Evolutionary conservation across 2,113 vertebrate species (phyloP).

Genomic region (Numida meleagris): DNA sequence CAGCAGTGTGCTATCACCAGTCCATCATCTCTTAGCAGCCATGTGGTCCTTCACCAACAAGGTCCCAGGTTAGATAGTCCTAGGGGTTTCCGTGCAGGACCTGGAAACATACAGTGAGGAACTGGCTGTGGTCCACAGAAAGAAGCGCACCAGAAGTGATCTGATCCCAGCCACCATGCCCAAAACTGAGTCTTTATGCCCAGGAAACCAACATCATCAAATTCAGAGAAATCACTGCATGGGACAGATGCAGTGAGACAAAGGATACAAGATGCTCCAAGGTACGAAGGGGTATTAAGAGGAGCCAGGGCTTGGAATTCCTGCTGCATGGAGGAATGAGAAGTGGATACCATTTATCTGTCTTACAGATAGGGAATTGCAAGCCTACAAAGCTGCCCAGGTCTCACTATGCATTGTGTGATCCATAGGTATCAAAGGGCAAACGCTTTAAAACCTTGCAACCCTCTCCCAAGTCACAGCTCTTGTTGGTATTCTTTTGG

Average conservation of each 20-base stretch:
- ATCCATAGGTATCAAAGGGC: not conserved
- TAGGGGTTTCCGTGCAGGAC: not conserved
- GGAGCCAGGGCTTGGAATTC: not conserved
- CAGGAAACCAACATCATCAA: not conserved
- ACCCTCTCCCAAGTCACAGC: not conserved
- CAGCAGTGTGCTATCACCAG: not conserved
- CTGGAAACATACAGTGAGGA: not conserved
- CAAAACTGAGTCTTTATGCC: not conserved
- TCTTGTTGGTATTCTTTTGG: not conserved
- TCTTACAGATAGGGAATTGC: not conserved
- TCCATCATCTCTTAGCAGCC: not conserved
- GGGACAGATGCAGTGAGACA: not conserved
- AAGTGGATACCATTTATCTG: not conserved
- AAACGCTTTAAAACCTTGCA: not conserved
- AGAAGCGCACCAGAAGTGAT: accelerated
- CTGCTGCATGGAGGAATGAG: not conserved
- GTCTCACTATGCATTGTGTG: not conserved
- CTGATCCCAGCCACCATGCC: not conserved
- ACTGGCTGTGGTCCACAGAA: not conserved
- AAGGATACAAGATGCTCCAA: not conserved
- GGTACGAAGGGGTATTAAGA: not conserved
- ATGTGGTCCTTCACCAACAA: not conserved
- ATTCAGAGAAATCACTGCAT: not conserved
- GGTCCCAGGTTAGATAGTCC: not conserved
- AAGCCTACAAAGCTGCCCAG: not conserved